A percentile compares a stretch with the other conserved stretches of the same genome.
Conservation (phyloP, 1,140 invertebrate genomes). For the Rhynchophorus ferrugineus region DNA sequence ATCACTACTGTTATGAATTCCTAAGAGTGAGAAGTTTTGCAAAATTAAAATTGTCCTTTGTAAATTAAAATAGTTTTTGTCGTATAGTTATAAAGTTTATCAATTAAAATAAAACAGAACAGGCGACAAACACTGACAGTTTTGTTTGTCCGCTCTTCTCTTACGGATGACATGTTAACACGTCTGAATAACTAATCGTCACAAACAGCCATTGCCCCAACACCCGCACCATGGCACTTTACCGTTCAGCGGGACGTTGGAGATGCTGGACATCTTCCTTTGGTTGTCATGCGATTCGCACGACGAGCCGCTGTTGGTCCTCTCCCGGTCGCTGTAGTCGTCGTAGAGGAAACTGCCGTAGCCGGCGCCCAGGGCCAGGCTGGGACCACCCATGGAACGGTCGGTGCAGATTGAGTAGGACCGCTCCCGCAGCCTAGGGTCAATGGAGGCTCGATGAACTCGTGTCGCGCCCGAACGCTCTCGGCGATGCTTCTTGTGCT, state of each 20-base stretch:
- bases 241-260: conserved; percentile 45
- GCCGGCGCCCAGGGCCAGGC: conserved; percentile 18
- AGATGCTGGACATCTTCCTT: conserved; percentile 51
- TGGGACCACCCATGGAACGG: conserved; percentile 29
- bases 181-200: no score
- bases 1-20: no score
- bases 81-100: no score
- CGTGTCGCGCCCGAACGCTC: conserved; percentile 17
- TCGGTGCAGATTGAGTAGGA: conserved; percentile 38
- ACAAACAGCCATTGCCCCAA: conserved; percentile 79
- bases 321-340: conserved; percentile 54
- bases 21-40: no score
- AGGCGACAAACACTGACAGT: no score
- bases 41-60: no score
- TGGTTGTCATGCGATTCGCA: conserved; percentile 45
- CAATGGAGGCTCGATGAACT: conserved; percentile 15
- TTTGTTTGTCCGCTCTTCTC: no score
- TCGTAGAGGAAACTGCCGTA: conserved; percentile 28
- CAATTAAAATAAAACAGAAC: no score
- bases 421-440: conserved; percentile 30
- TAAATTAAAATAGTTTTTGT: no score
- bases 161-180: no score
- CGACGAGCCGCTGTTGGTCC: conserved; percentile 59
- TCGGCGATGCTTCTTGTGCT: conserved; percentile 33
- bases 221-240: conserved; percentile 82